Evolutionary conservation across 1,140 invertebrate species (phyloP), one percentile per base, ranked within the genome.

Genomic region (Ephestia elutella): DNA sequence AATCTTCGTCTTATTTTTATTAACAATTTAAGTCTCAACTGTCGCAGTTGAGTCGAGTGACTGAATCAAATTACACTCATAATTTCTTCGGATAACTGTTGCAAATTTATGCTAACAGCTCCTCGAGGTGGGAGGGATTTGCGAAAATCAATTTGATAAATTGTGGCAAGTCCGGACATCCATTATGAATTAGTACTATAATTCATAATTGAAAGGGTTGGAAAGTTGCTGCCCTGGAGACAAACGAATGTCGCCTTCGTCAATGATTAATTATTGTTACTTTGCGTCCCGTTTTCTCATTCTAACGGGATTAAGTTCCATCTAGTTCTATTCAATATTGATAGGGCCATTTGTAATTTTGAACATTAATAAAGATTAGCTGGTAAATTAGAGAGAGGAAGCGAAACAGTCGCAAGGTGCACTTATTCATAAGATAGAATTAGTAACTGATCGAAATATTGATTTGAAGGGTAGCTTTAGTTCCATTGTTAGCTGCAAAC

Each of bases 221-320:
- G 54, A 73, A 80, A 79, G 76, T 83, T 78, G 63, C 57, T 56
- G 54, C 77, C 71, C 75, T 30, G 63, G 79, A 83, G 82, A 82
- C 78, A 83, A 81, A 83, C 80, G 80, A 77, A 82, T 77, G 78
- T 80, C 80, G 73, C 56, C 66, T 71, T 84, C 78, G 81, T 84
- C 82, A 83, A 83, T 86, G 80, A 86, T 83, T 84, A 81, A 84
- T 86, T 86, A 80, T 82, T 81, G 72, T 82, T 75, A 57, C 57
- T 66, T 57, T 58, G 58, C 56, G 44, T 54, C 61, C 60, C 71
- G 62, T 75, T 80, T 75, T 70, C 76, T 66, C 66, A 76, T 74
- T 65, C 72, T 66, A 66, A 62, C 59, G 56, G 68, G 73, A 81
- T 81, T 80, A 77, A 70, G 68, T 62, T 61, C 56, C 18, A 21